phyloP scores from a whole-genome alignment of 2,888 invertebrate species.

The Apantesis nais region DNA sequence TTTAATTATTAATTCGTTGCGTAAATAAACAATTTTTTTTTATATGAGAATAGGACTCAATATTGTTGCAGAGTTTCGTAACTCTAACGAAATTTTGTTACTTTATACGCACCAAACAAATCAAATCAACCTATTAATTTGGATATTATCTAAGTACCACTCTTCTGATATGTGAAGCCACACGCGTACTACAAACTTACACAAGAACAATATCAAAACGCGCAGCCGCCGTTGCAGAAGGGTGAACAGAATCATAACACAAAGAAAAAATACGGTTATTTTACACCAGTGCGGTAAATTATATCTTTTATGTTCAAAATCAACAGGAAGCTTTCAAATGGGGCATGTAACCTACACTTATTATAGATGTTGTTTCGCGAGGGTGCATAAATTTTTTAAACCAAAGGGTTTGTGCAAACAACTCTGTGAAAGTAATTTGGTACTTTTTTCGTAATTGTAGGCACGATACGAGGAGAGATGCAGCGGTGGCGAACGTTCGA shows the following conservation, averaged over 20 bases:
- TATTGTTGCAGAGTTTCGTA: not conserved
- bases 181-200: constrained; percentile 63
- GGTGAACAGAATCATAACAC: constrained; percentile 77
- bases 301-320: constrained; percentile 84
- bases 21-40: not conserved
- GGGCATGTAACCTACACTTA: constrained; percentile 86
- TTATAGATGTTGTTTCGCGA: constrained; percentile 74
- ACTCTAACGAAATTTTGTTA: not conserved
- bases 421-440: constrained; percentile 55
- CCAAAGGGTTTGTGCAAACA: constrained; percentile 79
- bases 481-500: constrained; percentile 40
- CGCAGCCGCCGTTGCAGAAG: constrained; percentile 67
- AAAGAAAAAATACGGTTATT: constrained; percentile 84
- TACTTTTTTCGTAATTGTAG: constrained; percentile 66
- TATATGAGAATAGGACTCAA: not conserved
- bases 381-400: constrained; percentile 82
- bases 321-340: constrained; percentile 85
- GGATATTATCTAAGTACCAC: constrained; percentile 35
- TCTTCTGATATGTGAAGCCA: constrained; percentile 57
- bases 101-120: not conserved
- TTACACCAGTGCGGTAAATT: constrained; percentile 85
- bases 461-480: constrained; percentile 50
- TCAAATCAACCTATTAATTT: constrained; percentile 15
- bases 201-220: constrained; percentile 64
- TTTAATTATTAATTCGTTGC: not conserved